A percentile compares a stretch with the other conserved stretches of the same genome.
Conservation (phyloP, 2,888 invertebrate species). For the Aleiodes leptofemur region DNA sequence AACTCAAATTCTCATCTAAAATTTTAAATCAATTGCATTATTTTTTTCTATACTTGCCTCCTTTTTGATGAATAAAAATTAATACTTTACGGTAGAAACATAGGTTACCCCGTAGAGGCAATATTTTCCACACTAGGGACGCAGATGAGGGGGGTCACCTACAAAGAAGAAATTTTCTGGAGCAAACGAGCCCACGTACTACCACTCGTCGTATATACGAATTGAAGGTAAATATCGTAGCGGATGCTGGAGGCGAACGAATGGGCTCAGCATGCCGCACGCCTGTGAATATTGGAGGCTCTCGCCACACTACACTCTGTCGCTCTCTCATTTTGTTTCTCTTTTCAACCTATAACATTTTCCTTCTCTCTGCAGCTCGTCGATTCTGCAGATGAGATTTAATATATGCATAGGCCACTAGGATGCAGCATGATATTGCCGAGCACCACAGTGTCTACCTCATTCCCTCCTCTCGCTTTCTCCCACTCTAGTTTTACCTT, state of each 20-base stretch:
- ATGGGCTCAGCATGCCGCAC: slow-evolving; percentile 8
- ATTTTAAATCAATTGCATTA: neutral
- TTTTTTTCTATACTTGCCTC: neutral
- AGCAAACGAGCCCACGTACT: slow-evolving; percentile 16
- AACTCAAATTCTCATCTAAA: no score
- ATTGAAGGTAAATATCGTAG: slow-evolving; percentile 18
- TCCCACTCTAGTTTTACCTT: neutral
- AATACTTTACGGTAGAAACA: neutral
- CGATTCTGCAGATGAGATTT: slow-evolving; percentile 40
- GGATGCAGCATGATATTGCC: slow-evolving; percentile 37
- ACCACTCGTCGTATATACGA: slow-evolving; percentile 2
- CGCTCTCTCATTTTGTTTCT: neutral
- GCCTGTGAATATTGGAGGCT: slow-evolving; percentile 14
- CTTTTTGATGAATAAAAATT: neutral
- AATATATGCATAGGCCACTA: slow-evolving; percentile 42
- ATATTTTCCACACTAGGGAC: neutral
- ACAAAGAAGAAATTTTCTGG: slow-evolving; percentile 5
- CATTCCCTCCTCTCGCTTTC: neutral
- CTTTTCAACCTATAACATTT: neutral
- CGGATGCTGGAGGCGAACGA: slow-evolving; percentile 25
- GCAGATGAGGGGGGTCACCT: no score
- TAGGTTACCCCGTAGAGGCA: neutral
- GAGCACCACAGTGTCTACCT: neutral
- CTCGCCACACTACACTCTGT: slow-evolving; percentile 1
- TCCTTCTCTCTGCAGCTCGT: slow-evolving; percentile 12